Conservation (phyloP, 2,888 invertebrate genomes). For the Nineta flava region DNA sequence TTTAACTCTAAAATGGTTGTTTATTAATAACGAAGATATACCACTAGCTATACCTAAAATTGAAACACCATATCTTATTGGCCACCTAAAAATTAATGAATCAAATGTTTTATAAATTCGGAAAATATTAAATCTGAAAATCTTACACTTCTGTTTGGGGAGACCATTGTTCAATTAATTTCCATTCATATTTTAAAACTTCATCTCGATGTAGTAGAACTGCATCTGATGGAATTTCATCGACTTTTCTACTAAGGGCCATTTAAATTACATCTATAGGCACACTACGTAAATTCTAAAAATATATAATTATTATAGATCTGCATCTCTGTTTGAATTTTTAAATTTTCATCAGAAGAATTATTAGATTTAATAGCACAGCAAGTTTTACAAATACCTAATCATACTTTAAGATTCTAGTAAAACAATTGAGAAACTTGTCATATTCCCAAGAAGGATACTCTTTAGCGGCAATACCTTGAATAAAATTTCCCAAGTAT, state of each 20-base stretch:
- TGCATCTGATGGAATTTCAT: slow-evolving; percentile 40
- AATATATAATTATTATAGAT: no score
- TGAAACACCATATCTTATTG: slow-evolving; percentile 32
- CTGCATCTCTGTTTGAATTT: no score
- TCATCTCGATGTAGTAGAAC: slow-evolving; percentile 36
- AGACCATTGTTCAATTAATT: slow-evolving; percentile 41
- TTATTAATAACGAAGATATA: slow-evolving; percentile 39
- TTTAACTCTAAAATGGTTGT: slow-evolving; percentile 42
- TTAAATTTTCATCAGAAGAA: no score
- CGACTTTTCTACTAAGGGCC: neutral
- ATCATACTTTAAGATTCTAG: no score
- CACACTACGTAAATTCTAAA: no score
- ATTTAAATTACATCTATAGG: neutral
- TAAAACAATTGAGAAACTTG: no score
- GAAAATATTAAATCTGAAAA: slow-evolving; percentile 10
- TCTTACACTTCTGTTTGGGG: slow-evolving; percentile 42
- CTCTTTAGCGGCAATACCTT: no score
- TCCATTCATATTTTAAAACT: slow-evolving; percentile 41
- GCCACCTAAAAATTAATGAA: slow-evolving; percentile 29
- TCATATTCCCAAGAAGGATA: no score
- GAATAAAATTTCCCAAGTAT: no score
- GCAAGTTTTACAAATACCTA: no score
- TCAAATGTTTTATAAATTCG: slow-evolving; percentile 4
- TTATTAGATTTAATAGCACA: no score
- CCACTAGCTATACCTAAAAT: slow-evolving; percentile 35